These are phyloP conservation scores for Neolamprologus falcicula DNA, from an alignment of 2,113 vertebrate genomes.

Conservation along the genomic window DNA sequence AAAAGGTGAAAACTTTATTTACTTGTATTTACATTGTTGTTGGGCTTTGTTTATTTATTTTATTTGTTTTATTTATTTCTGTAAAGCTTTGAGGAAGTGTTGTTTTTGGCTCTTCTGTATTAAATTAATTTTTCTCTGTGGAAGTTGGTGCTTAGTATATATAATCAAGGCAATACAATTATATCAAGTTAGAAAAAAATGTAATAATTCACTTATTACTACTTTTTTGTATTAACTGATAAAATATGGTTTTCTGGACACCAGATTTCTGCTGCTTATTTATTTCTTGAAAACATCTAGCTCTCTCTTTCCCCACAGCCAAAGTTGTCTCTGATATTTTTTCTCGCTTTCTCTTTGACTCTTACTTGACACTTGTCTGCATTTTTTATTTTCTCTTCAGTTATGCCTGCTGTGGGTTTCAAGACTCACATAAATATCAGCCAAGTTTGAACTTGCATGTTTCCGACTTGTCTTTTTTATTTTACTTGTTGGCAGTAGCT, in stretches of 20 bases:
- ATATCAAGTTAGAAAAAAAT: not conserved
- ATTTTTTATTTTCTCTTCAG: not conserved
- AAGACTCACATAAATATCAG: not conserved
- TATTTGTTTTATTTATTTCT: not conserved
- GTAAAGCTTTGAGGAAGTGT: not conserved
- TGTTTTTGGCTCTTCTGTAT: not conserved
- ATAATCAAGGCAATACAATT: not conserved
- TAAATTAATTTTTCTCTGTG: not conserved
- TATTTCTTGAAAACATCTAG: not conserved
- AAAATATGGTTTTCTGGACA: not conserved
- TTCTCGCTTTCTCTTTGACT: not conserved
- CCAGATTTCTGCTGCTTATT: not conserved
- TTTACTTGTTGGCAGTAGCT: fast-evolving
- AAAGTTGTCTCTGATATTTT: not conserved
- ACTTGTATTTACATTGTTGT: not conserved
- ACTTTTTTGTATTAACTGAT: not conserved
- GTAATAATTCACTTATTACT: not conserved
- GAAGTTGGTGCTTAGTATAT: not conserved
- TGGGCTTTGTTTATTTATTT: not conserved
- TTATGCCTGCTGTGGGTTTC: not conserved
- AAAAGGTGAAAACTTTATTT: slow-evolving; percentile 26
- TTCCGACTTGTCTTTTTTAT: not conserved
- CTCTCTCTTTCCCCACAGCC: not conserved
- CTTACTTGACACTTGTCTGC: not conserved
- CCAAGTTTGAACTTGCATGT: not conserved